Evolutionary conservation across 1,140 invertebrate genomes (phyloP), one percentile per base, ranked within the genome.

Genomic region (Drosophila suzukii): DNA sequence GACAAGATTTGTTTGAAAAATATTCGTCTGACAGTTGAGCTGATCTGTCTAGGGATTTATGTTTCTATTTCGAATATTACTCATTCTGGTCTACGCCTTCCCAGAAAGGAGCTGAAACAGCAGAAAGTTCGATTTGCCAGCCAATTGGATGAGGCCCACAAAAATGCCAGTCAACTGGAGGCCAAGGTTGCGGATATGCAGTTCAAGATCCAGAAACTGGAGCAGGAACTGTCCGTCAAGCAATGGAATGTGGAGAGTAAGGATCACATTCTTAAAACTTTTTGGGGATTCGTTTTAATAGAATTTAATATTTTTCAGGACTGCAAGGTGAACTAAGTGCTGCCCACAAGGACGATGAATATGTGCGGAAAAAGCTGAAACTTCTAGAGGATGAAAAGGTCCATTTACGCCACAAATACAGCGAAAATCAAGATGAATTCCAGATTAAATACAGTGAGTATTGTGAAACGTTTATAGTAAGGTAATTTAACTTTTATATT

Each of bases 241-340:
- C 92, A 93, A 44, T 93, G 93, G 74, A 93, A 93, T 81, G 93
- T 94, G 81, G 94, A 94, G 73, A 91, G 94, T 94, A 90, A 93
- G 94, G 92, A 8, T 5, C 38, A 15, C 30, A 10, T 39, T n/a
- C 8, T 8, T 2, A 38, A 11, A 34, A 32, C 0, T 10, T 6
- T 4, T 8, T 32, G 15, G 36, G 27, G 13, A 20, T 4, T 0
- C 3, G 39, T 15, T 6, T 41, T 47, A 36, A 36, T 34, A 41
- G 5, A 5, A 24, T 50, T 36, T 53, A 7, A 27, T 13, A 3
- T 2, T 6, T 41, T 44, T 0, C 27, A 95, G 94, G 94, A 75
- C 88, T 94, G 17, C 93, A 94, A 81, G 90, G 93, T 3, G 94
- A 95, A 92, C 81, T 95, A 15, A 91, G 91, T 71, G 93, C 93